Base-by-base conservation (phyloP, 2,797 vertebrate species). In the Sebastes nivosus region DNA sequence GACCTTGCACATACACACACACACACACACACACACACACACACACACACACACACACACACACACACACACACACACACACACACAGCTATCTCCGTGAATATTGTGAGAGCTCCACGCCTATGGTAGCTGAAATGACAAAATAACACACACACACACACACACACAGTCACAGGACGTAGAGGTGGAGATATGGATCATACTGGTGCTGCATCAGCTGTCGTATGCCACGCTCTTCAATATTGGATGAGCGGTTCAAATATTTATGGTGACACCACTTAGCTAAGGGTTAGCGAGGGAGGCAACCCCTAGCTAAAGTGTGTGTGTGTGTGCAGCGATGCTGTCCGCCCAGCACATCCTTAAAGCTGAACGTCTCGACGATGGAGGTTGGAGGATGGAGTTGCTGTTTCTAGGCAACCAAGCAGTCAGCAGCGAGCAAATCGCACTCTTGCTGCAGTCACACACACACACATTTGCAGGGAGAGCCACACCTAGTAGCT, bases 361-460 rank as follows among this genome's bases (percentile, higher is more conserved):
- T 89, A 38, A 79, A 84, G 70, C 75, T 73, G 32, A 87, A 84
- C 54, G 30, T 92, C 77, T 91, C 29, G 76, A 82, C 79, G 61
- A 72, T 72, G 87, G 80, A 80, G 80, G 89, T 8, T 72, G 78
- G 54, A 89, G 86, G 80, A 92, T 75, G 88, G 88, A 90, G 92
- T 87, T 87, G 87, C 88, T 92, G 95, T 96, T 96, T 65, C 95
- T 90, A 94, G 92, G 95, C 95, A 96, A 96, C 95, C 77, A 20
- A 87, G 83, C 89, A 87, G 90, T 66, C 67, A 1, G 87, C 55
- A 58, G 70, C 64, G 16, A 81, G 72, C 55, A 60, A 64, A 83
- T 77, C 77, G 1, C 67, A 24, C 63, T 67, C 63, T 64, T 30
- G 32, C 88, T 90, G 87, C 88, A 86, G 89, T 77, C 80, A 6